Base-by-base conservation (phyloP, 1,140 invertebrate species). In the Wasmannia auropunctata region DNA sequence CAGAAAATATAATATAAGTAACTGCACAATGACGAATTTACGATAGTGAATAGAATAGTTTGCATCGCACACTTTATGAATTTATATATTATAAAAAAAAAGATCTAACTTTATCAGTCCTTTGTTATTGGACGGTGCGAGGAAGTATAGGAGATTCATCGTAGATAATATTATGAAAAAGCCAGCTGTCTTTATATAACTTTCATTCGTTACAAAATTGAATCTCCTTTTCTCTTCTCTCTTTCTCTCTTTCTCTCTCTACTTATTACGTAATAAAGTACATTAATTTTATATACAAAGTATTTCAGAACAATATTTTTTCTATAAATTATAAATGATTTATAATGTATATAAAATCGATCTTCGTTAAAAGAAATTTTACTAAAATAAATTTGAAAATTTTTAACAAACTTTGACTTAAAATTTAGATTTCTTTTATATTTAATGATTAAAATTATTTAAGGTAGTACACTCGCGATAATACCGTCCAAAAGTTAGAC, bases 81-180 rank as follows among this genome's bases (percentile, higher is more conserved):
- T 8, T 4, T 70, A 81, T 43, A 19, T 31, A 31, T 16, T 70
- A 25, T 25, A 22, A 70, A 31, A 25, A 80, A 67, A 80, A 67
- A 25, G 34, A 25, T 2, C 60, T 70, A 28, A 14, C 7, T 16
- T 72, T 81, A 72, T 56, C 79, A 72, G 22, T 56, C 11, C 34
- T 43, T 81, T 56, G 0, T 56, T 56, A 69, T 28, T 72, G 65
- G 79, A 81, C 79, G 79, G 79, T 81, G 49, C 51, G 25, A 58
- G 25, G 19, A 80, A 70, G 37, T 51, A 28, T 69, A 81, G 11
- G 51, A 80, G 14, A 58, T 56, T 56, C 2, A 58, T 81, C 37
- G 65, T 3, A 58, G 79, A 58, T 58, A 51, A 79, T 49, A 49
- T 79, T 49, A 54, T 22, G 37, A 63, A 63, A 58, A 81, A 81